Percentiles rank a stretch among this genome's conserved stretches.
Evolutionary conservation across 2,113 vertebrate genomes (phyloP).

Genomic region (Perca fluviatilis): DNA sequence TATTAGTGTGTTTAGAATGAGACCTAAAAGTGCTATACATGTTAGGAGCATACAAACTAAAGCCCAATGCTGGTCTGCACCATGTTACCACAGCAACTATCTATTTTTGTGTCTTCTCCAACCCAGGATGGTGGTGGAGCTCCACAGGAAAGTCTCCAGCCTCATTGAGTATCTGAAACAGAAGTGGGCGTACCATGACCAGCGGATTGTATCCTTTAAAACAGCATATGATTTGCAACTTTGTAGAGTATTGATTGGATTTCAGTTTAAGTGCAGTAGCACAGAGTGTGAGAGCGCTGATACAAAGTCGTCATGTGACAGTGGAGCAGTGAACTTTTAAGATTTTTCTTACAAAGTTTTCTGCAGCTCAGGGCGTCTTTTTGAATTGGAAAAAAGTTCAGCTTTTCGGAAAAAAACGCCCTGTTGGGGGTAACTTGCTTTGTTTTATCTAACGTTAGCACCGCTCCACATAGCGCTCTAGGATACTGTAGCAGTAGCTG

Average conservation of each 20-base stretch:
- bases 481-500: too few species aligned
- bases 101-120: slow-evolving; percentile 9
- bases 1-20: not conserved
- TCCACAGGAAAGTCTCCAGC: slow-evolving; percentile 97
- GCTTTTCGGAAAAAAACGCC: too few species aligned
- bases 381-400: too few species aligned
- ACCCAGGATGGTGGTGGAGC: slow-evolving; percentile 96
- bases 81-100: not conserved
- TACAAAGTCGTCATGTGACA: not conserved
- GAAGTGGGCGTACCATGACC: slow-evolving; percentile 97
- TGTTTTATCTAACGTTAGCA: too few species aligned
- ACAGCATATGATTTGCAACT: not conserved
- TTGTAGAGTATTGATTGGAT: not conserved
- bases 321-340: not conserved
- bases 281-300: not conserved
- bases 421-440: too few species aligned
- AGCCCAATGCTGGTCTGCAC: not conserved
- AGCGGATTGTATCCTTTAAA: slow-evolving; percentile 94
- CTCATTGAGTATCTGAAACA: slow-evolving; percentile 98
- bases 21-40: not conserved
- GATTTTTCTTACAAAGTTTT: not conserved
- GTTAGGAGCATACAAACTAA: not conserved
- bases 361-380: too few species aligned
- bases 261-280: not conserved
- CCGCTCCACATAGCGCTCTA: too few species aligned